phyloP scores from a whole-genome alignment of 1,140 invertebrate genomes.

The Aethina tumida region DNA sequence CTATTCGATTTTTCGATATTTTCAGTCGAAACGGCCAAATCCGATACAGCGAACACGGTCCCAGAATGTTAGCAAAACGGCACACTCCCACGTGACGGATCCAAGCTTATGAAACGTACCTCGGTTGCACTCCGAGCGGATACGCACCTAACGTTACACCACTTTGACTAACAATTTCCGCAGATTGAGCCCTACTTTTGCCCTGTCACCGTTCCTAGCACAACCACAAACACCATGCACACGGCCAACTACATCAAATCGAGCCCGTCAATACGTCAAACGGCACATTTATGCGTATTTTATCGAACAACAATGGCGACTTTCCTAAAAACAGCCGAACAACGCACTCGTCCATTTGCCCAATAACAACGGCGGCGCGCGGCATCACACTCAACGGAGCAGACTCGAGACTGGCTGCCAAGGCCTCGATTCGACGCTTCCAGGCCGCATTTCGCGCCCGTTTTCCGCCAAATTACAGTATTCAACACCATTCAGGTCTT shows the following conservation, averaged over 20 bases:
- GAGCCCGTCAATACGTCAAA: constrained; percentile 2
- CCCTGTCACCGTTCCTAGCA: constrained; percentile 1
- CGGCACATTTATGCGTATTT: constrained; percentile 19
- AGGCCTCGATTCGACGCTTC: constrained; percentile 14
- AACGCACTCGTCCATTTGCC: constrained; percentile 28
- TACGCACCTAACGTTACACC: constrained; percentile 32
- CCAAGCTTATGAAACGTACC: constrained; percentile 23
- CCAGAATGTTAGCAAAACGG: constrained; percentile 19
- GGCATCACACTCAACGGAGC: constrained; percentile 21
- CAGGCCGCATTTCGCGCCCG: constrained; percentile 4
- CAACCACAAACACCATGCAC: constrained; percentile 1
- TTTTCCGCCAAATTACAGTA: too few species aligned
- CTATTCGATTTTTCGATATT: constrained; percentile 8
- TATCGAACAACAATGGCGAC: constrained; percentile 34
- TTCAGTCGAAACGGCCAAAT: too few species aligned
- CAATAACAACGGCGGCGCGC: constrained; percentile 21
- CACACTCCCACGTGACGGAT: constrained; percentile 31
- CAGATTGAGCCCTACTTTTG: not conserved
- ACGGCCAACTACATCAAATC: not conserved
- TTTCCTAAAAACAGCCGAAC: constrained; percentile 29
- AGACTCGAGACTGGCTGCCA: constrained; percentile 24
- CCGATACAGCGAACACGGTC: too few species aligned
- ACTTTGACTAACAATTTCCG: constrained; percentile 25
- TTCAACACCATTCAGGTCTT: not conserved
- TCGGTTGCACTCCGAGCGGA: constrained; percentile 22